phyloP scores from a whole-genome alignment of 2,888 invertebrate species.

The Onthophagus sagittarius region DNA sequence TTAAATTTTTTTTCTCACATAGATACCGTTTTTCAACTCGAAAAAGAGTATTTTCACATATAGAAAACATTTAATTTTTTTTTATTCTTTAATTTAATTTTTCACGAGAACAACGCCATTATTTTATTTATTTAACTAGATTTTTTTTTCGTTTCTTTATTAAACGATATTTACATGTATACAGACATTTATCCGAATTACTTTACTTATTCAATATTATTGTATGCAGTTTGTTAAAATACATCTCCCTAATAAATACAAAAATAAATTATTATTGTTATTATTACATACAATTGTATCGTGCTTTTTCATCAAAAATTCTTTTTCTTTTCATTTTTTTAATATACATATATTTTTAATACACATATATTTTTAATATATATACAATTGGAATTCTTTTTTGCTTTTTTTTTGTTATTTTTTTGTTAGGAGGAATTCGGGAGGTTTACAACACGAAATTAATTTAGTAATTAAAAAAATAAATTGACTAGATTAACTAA shows the following conservation, averaged over 20 bases:
- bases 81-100: constrained; percentile 22
- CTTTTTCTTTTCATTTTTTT: constrained; percentile 30
- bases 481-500: not conserved
- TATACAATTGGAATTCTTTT: not conserved
- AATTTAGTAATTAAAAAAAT: not conserved
- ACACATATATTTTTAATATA: constrained; percentile 18
- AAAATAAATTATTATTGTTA: constrained; percentile 40
- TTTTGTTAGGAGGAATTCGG: not conserved
- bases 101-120: constrained; percentile 2
- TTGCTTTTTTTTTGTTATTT: not conserved
- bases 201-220: constrained; percentile 16
- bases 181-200: constrained; percentile 13
- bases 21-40: constrained; percentile 32
- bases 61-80: constrained; percentile 31
- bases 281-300: constrained; percentile 25
- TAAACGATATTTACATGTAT: constrained; percentile 11
- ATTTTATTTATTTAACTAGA: constrained; percentile 2
- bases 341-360: too few relatives aligned
- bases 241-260: constrained; percentile 42
- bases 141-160: not conserved
- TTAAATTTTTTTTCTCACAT: constrained; percentile 33
- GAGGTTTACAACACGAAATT: not conserved
- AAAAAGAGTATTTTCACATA: constrained; percentile 31
- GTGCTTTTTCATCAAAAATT: constrained; percentile 29
- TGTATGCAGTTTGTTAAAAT: constrained; percentile 17